These are phyloP conservation scores for Digitonthophagus gazella DNA, from an alignment of 2,888 invertebrate genomes.

Conservation along the genomic window DNA sequence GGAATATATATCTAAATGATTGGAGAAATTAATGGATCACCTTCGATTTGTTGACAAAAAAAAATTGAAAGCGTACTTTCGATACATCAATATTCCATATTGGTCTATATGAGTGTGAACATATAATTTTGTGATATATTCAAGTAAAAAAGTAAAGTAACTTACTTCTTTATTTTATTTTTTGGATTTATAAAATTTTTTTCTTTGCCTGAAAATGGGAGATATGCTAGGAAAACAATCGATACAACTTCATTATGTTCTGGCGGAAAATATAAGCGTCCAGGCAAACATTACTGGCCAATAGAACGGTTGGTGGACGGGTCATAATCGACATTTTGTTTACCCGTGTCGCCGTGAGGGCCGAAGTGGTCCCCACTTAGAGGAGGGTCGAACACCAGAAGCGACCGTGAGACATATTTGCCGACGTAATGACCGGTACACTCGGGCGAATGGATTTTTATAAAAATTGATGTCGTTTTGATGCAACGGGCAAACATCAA, in stretches of 20 bases:
- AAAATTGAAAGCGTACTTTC: too few species aligned
- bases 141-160: too few species aligned
- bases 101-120: too few species aligned
- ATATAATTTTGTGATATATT: too few species aligned
- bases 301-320: neutral
- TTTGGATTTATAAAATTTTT: too few species aligned
- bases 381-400: neutral
- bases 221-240: neutral
- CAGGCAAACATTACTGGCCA: neutral
- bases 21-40: too few species aligned
- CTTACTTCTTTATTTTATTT: too few species aligned
- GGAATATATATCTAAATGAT: too few species aligned
- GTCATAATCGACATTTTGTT: neutral
- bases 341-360: neutral
- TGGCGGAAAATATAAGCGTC: neutral
- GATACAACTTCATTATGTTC: neutral
- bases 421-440: constrained; percentile 13
- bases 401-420: constrained; percentile 13
- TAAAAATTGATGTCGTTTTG: constrained; percentile 10
- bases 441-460: constrained; percentile 11
- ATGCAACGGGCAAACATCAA: constrained; percentile 7
- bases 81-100: too few species aligned
- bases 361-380: neutral
- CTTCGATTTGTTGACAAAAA: too few species aligned
- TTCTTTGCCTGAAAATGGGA: neutral